phyloP scores from a whole-genome alignment of 1,140 invertebrate species.

The Lepidurus apus region DNA sequence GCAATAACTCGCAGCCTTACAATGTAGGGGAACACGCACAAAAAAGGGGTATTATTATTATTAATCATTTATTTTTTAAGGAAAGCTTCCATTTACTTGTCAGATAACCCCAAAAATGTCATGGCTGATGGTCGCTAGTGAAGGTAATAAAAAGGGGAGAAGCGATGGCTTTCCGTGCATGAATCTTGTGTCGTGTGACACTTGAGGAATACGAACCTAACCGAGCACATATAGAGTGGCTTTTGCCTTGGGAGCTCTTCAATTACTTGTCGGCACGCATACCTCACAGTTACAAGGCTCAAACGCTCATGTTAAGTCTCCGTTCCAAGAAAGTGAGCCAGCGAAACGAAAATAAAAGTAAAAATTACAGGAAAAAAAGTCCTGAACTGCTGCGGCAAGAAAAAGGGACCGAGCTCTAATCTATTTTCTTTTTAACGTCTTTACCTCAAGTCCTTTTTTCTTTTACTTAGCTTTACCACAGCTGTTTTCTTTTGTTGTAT shows the following conservation, averaged over 20 bases:
- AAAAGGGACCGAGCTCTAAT: no score
- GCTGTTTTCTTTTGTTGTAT: neutral
- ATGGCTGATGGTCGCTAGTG: constrained; percentile 2
- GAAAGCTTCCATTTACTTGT: neutral
- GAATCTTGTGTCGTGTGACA: constrained; percentile 21
- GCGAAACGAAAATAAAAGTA: neutral
- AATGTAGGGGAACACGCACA: neutral
- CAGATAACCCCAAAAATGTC: neutral
- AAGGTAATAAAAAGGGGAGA: neutral
- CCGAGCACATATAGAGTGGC: neutral
- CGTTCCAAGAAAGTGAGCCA: neutral
- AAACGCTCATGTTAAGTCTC: neutral
- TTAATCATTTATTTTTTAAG: neutral
- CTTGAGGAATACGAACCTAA: constrained; percentile 15
- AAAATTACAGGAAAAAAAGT: neutral
- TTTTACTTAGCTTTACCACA: no score
- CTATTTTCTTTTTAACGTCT: neutral
- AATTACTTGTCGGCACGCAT: constrained; percentile 18
- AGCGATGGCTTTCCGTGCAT: neutral
- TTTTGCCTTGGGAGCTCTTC: constrained; percentile 6
- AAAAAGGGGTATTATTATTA: neutral
- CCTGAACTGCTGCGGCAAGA: no score
- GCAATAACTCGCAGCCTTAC: neutral
- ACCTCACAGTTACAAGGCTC: neutral
- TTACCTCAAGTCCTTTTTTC: neutral